Evolutionary conservation across 1,140 invertebrate genomes (phyloP).

Genomic region (Monochamus saltuarius): DNA sequence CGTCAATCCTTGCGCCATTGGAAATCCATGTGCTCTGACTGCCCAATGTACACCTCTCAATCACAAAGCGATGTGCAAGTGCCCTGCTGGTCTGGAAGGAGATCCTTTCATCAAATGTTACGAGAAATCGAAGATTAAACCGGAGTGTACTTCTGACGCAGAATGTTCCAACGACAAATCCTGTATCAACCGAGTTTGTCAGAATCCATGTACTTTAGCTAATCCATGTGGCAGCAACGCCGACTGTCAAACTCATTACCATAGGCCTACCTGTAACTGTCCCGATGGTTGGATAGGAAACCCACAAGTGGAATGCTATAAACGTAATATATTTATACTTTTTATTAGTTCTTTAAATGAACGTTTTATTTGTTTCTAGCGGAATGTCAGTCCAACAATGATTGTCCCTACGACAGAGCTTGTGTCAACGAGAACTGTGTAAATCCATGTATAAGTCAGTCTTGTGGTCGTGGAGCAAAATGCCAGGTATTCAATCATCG

Average conservation of each 20-base stretch:
- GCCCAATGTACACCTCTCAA: conserved; percentile 75
- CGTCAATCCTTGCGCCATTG: conserved; percentile 72
- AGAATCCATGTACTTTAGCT: conserved; percentile 73
- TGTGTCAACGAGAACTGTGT: conserved; percentile 78
- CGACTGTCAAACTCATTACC: conserved; percentile 70
- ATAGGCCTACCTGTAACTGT: conserved; percentile 79
- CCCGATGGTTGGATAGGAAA: conserved; percentile 83
- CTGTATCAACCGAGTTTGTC: conserved; percentile 75
- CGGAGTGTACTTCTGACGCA: conserved; percentile 68
- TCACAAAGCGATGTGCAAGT: conserved; percentile 76
- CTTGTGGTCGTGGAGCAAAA: conserved; percentile 77
- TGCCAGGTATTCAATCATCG: conserved; percentile 74
- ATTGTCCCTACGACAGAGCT: conserved; percentile 84
- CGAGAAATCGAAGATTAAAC: conserved; percentile 47
- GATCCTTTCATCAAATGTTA: conserved; percentile 78
- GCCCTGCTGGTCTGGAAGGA: conserved; percentile 72
- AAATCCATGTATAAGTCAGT: conserved; percentile 69
- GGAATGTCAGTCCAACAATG: conserved; percentile 76
- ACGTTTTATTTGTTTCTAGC: conserved; percentile 58
- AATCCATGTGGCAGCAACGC: conserved; percentile 80
- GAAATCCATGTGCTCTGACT: conserved; percentile 74
- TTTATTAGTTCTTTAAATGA: not conserved
- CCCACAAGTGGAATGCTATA: conserved; percentile 81
- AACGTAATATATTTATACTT: conserved; percentile 65
- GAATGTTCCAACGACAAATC: conserved; percentile 75